phyloP scores from a whole-genome alignment of 2,888 invertebrate species.

The Limnephilus rhombicus region DNA sequence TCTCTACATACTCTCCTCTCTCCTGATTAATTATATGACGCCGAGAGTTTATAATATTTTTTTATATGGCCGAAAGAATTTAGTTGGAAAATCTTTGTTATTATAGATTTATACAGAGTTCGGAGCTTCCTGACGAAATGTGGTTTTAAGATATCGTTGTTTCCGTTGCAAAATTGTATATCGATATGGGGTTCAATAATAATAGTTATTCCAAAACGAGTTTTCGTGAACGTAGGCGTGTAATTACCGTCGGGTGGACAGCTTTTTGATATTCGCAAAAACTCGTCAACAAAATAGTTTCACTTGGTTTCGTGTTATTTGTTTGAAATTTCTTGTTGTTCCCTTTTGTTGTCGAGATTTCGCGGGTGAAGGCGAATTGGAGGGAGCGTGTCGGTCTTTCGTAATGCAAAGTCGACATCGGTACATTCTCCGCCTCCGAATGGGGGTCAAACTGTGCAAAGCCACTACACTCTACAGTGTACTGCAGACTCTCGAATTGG shows the following conservation, averaged over 20 bases:
- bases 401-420: neutral
- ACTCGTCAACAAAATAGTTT: neutral
- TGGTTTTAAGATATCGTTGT: neutral
- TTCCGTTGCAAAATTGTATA: slow-evolving; percentile 1
- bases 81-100: neutral
- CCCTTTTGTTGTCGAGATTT: neutral
- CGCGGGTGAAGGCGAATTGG: neutral
- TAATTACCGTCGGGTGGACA: neutral
- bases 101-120: neutral
- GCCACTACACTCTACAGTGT: neutral
- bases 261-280: neutral
- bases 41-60: neutral
- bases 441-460: neutral
- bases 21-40: too few relatives aligned
- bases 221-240: neutral
- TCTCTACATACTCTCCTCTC: neutral
- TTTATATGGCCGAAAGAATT: neutral
- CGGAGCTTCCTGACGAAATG: neutral
- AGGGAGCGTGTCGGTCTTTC: neutral
- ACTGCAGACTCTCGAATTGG: neutral
- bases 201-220: neutral
- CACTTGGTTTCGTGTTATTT: neutral
- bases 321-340: neutral
- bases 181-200: neutral
- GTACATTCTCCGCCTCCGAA: neutral